Evolutionary conservation across 2,888 invertebrate species (phyloP).

Genomic region (Archips xylosteana): DNA sequence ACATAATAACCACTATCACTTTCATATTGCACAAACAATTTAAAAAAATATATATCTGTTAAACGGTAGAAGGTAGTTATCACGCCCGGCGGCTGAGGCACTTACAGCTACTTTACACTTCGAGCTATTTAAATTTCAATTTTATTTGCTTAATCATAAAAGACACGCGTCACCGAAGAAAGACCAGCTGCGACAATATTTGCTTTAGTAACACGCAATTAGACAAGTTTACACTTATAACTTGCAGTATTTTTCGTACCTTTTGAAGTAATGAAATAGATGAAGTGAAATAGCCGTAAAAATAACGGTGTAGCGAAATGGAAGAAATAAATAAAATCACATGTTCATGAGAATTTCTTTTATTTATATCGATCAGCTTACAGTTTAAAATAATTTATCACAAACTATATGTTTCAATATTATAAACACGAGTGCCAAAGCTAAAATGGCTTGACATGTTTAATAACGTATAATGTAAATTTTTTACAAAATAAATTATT

Average conservation of each 20-base stretch:
- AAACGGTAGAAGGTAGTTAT: slow-evolving; percentile 27
- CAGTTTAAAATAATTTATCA: slow-evolving; percentile 40
- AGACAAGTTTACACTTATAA: slow-evolving; percentile 20
- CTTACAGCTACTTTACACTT: slow-evolving; percentile 30
- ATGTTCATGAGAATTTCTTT: slow-evolving; percentile 22
- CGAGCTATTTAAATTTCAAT: slow-evolving; percentile 49
- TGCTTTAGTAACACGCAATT: slow-evolving; percentile 41
- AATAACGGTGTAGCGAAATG: background rate
- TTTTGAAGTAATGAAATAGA: slow-evolving; percentile 4
- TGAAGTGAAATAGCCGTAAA: slow-evolving; percentile 1
- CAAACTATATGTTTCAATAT: slow-evolving; percentile 35
- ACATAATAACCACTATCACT: slow-evolving; percentile 51
- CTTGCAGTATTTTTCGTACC: background rate
- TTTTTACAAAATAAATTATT: slow-evolving; percentile 43
- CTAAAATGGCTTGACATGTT: slow-evolving; percentile 10
- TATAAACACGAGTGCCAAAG: slow-evolving; percentile 32
- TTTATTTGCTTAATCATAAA: slow-evolving; percentile 55
- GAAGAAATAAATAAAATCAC: slow-evolving; percentile 5
- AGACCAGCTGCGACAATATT: slow-evolving; percentile 61
- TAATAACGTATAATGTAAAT: slow-evolving; percentile 17
- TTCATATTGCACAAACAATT: slow-evolving; percentile 52
- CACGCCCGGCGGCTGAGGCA: slow-evolving; percentile 25
- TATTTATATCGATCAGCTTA: slow-evolving; percentile 31
- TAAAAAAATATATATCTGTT: slow-evolving; percentile 34
- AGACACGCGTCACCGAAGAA: slow-evolving; percentile 52